phyloP scores from a whole-genome alignment of 2,888 invertebrate species.

The Campoplex capitator region DNA sequence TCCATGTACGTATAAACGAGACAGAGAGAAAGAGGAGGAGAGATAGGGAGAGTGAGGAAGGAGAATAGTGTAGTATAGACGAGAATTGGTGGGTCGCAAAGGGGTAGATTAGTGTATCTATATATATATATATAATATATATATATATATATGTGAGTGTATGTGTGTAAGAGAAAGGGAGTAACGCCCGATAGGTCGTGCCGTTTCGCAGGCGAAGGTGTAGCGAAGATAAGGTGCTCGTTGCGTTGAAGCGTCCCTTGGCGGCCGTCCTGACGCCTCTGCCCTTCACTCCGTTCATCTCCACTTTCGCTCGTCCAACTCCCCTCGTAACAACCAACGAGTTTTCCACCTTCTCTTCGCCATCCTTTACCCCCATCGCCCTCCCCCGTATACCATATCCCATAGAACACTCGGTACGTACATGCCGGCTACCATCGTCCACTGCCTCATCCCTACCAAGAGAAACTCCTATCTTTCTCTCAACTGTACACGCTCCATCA shows the following conservation, averaged over 20 bases:
- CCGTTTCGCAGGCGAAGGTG: constrained; percentile 78
- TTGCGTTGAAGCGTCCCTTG: constrained; percentile 83
- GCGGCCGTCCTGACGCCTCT: constrained; percentile 78
- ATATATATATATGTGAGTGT: background rate
- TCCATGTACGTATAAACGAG: constrained; percentile 32
- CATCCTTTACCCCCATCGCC: constrained; percentile 36
- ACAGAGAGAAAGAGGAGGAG: constrained; percentile 30
- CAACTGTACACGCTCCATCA: constrained; percentile 46
- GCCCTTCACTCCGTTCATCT: constrained; percentile 47
- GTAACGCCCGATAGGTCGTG: constrained; percentile 78
- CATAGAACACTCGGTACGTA: constrained; percentile 35
- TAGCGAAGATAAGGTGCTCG: constrained; percentile 83
- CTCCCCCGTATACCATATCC: constrained; percentile 38
- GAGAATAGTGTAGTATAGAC: constrained; percentile 25
- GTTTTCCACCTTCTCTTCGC: constrained; percentile 51
- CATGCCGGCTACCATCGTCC: constrained; percentile 24
- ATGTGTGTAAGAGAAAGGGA: constrained; percentile 58
- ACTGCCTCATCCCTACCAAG: constrained; percentile 3
- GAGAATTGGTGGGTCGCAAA: constrained; percentile 37
- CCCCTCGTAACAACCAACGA: constrained; percentile 71
- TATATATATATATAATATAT: background rate
- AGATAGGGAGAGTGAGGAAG: constrained; percentile 21
- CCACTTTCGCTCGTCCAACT: constrained; percentile 48
- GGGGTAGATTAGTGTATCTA: constrained; percentile 5
- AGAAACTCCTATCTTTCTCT: constrained; percentile 48